Evolutionary conservation across 1,140 invertebrate species (phyloP).

Genomic region (Mizuhopecten yessoensis): DNA sequence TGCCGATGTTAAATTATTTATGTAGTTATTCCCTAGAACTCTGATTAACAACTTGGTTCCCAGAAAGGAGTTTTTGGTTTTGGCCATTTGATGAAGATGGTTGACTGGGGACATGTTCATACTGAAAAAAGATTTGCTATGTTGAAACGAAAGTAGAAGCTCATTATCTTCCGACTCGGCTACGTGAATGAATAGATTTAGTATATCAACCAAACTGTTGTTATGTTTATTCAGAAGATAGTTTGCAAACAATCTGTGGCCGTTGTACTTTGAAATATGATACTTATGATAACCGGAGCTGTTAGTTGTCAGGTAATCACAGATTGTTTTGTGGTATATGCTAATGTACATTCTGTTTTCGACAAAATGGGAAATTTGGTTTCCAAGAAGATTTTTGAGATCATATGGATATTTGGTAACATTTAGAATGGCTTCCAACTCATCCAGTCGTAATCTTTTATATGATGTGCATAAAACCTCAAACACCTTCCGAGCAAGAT

Average conservation of each 20-base stretch:
- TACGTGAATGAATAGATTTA: not conserved
- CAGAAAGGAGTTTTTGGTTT: not conserved
- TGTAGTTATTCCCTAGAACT: not conserved
- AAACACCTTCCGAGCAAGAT: not conserved
- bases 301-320: not conserved
- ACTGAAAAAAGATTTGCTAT: not conserved
- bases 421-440: not conserved
- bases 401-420: not conserved
- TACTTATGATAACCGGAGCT: not conserved
- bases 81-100: not conserved
- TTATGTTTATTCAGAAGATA: not conserved
- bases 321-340: constrained; percentile 27
- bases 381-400: not conserved
- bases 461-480: constrained; percentile 28
- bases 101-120: not conserved
- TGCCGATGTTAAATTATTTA: not conserved
- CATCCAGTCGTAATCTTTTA: not conserved
- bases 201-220: not conserved
- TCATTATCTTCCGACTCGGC: not conserved
- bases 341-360: not conserved
- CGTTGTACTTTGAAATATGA: constrained; percentile 16
- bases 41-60: not conserved
- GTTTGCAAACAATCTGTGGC: not conserved
- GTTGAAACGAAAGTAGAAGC: not conserved
- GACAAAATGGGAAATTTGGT: constrained; percentile 45